Base-by-base conservation (phyloP, 2,888 invertebrate genomes). In the Eristalis intricaria region DNA sequence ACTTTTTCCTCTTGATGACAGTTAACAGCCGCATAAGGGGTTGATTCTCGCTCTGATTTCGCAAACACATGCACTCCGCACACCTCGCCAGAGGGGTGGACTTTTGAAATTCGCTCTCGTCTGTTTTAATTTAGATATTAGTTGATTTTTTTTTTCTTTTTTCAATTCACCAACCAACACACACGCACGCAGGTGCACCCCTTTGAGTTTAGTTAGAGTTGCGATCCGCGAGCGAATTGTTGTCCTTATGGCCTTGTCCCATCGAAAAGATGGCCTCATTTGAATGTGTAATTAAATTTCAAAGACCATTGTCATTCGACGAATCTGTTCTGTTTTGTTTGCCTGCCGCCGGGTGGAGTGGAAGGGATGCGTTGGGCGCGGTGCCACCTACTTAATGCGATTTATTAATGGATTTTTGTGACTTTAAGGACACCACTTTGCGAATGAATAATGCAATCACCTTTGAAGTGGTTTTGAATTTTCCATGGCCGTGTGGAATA, bases 351-450 rank as follows among this genome's bases (percentile, higher is more conserved):
- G n/a, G 61, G 4, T 26, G 38, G 13, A 38, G 38, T 38, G 40
- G 32, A 50, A 68, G 74, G 77, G 82, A 82, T 70, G 82, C 77
- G 63, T 80, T 58, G 65, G 43, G 8, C 23, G 76, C 64, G 63
- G 35, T 61, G 65, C 61, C 83, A 83, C 63, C 71, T 79, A 74
- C 64, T 84, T 84, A 80, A 87, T 87, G 64, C 84, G 87, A 87
- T 87, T 87, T 80, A 87, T 87, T 87, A 84, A 87, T 87, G 87
- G 87, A 87, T 87, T 87, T 79, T 84, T 38, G 84, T 84, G 87
- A 87, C 84, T 84, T 84, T 79, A 74, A 84, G 87, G 79, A 79
- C 87, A 87, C 50, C 76, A 79, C 85, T 84, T 84, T 84, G 74
- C 5, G 66, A 77, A 70, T 79, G 74, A 84, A 84, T 84, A 84